Base-by-base conservation (phyloP, 2,113 vertebrate genomes). In the Ailuropoda melanoleuca region DNA sequence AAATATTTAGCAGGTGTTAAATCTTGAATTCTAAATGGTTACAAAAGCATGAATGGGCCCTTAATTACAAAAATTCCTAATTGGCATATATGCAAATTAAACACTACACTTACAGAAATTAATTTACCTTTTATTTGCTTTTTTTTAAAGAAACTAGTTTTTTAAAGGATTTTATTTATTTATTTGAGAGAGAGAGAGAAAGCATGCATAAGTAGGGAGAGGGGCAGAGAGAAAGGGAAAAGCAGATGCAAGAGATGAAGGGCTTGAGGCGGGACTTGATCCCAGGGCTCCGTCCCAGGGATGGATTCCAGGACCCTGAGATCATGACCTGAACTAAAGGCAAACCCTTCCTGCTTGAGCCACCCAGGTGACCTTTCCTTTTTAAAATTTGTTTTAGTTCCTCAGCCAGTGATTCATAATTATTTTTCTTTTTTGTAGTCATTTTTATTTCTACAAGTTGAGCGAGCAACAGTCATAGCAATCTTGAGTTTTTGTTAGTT, bases 391-490 rank as follows among this genome's bases (percentile, higher is more conserved):
- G 10, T 8, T 92, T 56, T 64, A 75, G 10, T 77, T 88, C 39
- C 46, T 97, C 34, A 56, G 13, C 72, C 18, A 58, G 48, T 39
- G 29, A 91, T 39, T 37, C 37, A 55, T 68, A 92, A 92, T 10
- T 64, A 70, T 83, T 89, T 89, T 97, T 83, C 39, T 10, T 96
- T 89, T 74, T 12, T 95, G 14, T 77, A 80, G 37, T 92, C 1
- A 84, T 29, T 93, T 96, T 93, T 39, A 97, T 86, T 80, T 96
- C 60, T 66, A 77, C 0, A 87, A 81, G 31, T 8, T 62, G 66
- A 82, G 50, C 14, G 19, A 93, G 46, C 34, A 10, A 78, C 8
- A 66, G 53, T 75, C 55, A 83, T 13, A 90, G 81, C 6, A 34
- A 84, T 93, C 26, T 46, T 70, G 37, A 55, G 8, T 17, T 64